Conservation (phyloP, 2,113 vertebrate genomes). For the Nettapus auritus region DNA sequence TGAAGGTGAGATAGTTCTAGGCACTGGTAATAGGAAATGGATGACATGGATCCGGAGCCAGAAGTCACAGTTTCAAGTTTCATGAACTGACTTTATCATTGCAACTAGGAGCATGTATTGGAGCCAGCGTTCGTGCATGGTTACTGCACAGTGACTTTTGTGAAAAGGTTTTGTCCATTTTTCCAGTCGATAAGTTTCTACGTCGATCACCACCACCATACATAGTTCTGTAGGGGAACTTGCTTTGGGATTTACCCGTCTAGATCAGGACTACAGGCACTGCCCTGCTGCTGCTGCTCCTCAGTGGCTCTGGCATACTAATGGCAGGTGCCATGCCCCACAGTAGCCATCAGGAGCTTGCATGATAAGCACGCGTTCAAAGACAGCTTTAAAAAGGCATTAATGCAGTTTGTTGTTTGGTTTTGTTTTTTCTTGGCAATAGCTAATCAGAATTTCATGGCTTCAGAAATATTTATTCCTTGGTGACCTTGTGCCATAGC, state of each 20-base stretch:
- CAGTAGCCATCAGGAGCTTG: not conserved
- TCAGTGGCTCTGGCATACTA: not conserved
- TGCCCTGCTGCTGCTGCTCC: not conserved
- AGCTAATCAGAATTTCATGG: not conserved
- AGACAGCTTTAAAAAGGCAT: not conserved
- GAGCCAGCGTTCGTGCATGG: not conserved
- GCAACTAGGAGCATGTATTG: not conserved
- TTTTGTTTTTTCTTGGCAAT: not conserved
- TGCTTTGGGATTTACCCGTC: not conserved
- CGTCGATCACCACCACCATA: not conserved
- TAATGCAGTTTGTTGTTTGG: not conserved
- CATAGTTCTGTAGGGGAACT: not conserved
- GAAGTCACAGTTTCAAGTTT: not conserved
- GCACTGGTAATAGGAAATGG: not conserved
- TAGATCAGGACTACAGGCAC: not conserved
- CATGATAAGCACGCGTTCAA: not conserved
- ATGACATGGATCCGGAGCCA: not conserved
- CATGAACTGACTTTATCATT: not conserved
- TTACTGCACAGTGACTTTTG: not conserved
- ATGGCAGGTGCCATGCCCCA: not conserved
- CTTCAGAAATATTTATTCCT: not conserved
- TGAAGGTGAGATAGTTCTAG: not conserved
- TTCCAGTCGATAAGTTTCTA: not conserved
- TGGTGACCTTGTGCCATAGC: not conserved
- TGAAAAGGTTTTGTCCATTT: not conserved